Conservation (phyloP, 2,888 invertebrate species). For the Prosopocoilus inquinatus region DNA sequence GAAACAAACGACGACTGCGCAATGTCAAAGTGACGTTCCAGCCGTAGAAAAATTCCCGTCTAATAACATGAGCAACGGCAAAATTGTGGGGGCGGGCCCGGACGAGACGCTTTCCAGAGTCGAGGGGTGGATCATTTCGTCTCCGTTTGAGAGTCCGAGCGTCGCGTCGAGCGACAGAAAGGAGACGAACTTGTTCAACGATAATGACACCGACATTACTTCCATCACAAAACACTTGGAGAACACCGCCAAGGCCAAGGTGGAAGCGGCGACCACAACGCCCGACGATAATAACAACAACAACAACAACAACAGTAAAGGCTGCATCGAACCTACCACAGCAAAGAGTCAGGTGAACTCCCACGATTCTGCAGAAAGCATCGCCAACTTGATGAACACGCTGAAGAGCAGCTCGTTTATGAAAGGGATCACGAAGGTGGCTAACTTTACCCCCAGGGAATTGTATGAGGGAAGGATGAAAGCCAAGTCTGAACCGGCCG, state of each 20-base stretch:
- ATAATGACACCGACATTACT: conserved; percentile 40
- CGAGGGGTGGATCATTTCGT: conserved; percentile 43
- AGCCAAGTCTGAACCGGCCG: conserved; percentile 34
- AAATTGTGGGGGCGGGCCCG: conserved; percentile 7
- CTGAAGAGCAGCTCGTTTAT: conserved; percentile 19
- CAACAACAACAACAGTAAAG: background rate
- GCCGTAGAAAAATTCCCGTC: conserved; percentile 20
- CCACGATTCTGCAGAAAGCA: conserved; percentile 23
- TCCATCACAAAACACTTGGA: conserved; percentile 36
- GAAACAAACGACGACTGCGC: conserved; percentile 4
- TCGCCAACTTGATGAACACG: conserved; percentile 22
- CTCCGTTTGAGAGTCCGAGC: conserved; percentile 37
- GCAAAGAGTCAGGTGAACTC: conserved; percentile 7
- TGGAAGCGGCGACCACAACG: background rate
- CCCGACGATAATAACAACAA: background rate
- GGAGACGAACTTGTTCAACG: conserved; percentile 30
- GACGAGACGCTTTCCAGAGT: conserved; percentile 27
- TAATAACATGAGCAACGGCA: conserved; percentile 25
- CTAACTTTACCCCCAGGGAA: conserved; percentile 19
- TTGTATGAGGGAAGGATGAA: conserved; percentile 23
- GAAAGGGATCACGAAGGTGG: conserved; percentile 13
- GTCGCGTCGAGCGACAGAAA: conserved; percentile 5
- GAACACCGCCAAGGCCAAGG: conserved; percentile 3
- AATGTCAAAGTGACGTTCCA: conserved; percentile 2
- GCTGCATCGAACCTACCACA: background rate